Evolutionary conservation across 1,140 invertebrate genomes (phyloP), one percentile per base, ranked within the genome.

Genomic region (Battus philenor): DNA sequence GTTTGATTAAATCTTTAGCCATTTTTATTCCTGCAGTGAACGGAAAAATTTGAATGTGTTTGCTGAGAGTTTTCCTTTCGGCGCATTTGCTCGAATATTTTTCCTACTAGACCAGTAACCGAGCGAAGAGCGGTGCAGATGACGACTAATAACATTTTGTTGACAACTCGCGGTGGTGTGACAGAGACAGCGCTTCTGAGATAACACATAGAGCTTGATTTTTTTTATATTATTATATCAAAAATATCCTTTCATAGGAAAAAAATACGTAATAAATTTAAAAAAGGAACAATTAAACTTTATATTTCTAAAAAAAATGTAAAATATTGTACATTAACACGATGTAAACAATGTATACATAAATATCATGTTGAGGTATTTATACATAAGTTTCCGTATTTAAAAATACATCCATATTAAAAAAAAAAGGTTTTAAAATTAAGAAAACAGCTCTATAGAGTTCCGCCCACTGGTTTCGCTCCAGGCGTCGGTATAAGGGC

Each of bases 121-220:
- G 24, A 41, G 24, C 22, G 49, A 54, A 45, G 38, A 41, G 55
- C 55, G 59, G 49, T 45, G 49, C 44, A 60, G 58, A 59, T 56
- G 68, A 74, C 65, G 59, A 65, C 64, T 75, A 78, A 78, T 75
- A 78, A 69, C 60, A 74, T 73, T 75, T 71, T 75, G 72, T 75
- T 71, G 71, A 79, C 68, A 69, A 63, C 66, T 57, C 57, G 54
- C 64, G 55, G 54, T 66, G 47, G 63, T 60, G 65, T 60, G 64
- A 68, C 54, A 70, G 56, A 59, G 67, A 72, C 45, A 52, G 59
- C 47, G 51, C 50, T 56, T 44, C 50, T 15, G 24, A 20, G 15
- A 48, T 31, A 55, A 47, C 31, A 30, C 31, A 36, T 22, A 43
- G 65, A 67, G 68, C 27, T 61, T n/a, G n/a, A n/a, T n/a, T n/a